Evolutionary conservation across 2,888 invertebrate genomes (phyloP).

Genomic region (Heteropelma amictum): DNA sequence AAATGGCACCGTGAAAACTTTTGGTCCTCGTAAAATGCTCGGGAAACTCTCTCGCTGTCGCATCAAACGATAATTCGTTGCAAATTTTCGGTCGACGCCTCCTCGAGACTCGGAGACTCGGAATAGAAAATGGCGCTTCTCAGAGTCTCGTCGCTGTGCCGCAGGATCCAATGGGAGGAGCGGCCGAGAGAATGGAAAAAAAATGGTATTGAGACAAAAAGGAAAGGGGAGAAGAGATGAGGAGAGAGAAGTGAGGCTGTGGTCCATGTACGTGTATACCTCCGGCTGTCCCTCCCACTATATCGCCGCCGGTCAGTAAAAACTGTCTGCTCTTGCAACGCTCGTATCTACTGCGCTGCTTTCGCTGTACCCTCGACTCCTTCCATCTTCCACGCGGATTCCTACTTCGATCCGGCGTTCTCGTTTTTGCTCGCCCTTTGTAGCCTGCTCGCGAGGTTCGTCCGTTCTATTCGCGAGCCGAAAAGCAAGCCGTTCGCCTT

Average conservation of each 20-base stretch:
- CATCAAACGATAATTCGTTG: not conserved
- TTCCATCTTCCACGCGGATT: conserved; percentile 17
- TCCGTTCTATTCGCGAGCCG: too few species aligned
- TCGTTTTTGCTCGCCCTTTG: conserved; percentile 67
- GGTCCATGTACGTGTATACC: conserved; percentile 39
- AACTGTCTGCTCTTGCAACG: conserved; percentile 38
- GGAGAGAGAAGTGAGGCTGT: too few species aligned
- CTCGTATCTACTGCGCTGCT: conserved; percentile 41
- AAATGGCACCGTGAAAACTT: too few species aligned
- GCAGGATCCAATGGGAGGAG: conserved; percentile 38
- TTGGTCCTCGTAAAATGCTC: too few species aligned
- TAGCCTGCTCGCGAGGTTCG: too few species aligned
- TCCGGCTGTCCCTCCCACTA: conserved; percentile 42
- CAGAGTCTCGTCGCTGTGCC: conserved; percentile 16
- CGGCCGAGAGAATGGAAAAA: conserved; percentile 8
- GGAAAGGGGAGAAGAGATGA: conserved; percentile 8
- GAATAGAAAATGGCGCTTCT: conserved; percentile 40
- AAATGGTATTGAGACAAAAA: conserved; percentile 27
- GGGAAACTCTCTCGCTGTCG: too few species aligned
- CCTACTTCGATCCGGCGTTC: conserved; percentile 4
- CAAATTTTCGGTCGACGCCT: not conserved
- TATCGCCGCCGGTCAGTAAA: conserved; percentile 42
- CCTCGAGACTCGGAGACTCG: not conserved
- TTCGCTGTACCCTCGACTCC: conserved; percentile 19
- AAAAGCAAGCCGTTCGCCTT: too few species aligned